phyloP scores from a whole-genome alignment of 2,113 vertebrate species.

The Anseranas semipalmata region DNA sequence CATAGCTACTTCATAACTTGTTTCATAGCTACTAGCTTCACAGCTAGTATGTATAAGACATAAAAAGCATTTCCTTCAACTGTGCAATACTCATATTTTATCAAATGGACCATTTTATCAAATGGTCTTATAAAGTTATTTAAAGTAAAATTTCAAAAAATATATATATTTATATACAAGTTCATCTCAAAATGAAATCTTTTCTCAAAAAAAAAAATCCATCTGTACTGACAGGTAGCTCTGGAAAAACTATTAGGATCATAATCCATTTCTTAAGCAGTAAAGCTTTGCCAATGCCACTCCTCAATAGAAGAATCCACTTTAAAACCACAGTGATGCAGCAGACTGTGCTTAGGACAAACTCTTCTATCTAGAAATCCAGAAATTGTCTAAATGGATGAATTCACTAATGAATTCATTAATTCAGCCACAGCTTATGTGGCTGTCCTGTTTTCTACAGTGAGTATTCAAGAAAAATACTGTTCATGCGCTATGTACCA shows the following conservation, averaged over 20 bases:
- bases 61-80: not conserved
- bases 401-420: not conserved
- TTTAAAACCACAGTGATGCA: not conserved
- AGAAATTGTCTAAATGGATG: not conserved
- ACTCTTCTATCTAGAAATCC: not conserved
- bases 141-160: not conserved
- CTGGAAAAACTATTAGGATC: not conserved
- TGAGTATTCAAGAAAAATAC: not conserved
- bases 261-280: not conserved
- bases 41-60: not conserved
- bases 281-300: not conserved
- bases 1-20: too few species aligned
- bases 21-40: too few species aligned
- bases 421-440: not conserved
- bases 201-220: not conserved
- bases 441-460: not conserved
- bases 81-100: not conserved
- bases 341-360: not conserved
- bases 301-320: accelerated
- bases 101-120: not conserved
- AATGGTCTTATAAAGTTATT: not conserved
- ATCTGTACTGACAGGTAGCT: not conserved
- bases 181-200: not conserved
- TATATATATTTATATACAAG: not conserved
- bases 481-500: accelerated